These are phyloP conservation scores for Chaetophractus vellerosus DNA, from an alignment of 2,797 vertebrate genomes.

Conservation along the genomic window DNA sequence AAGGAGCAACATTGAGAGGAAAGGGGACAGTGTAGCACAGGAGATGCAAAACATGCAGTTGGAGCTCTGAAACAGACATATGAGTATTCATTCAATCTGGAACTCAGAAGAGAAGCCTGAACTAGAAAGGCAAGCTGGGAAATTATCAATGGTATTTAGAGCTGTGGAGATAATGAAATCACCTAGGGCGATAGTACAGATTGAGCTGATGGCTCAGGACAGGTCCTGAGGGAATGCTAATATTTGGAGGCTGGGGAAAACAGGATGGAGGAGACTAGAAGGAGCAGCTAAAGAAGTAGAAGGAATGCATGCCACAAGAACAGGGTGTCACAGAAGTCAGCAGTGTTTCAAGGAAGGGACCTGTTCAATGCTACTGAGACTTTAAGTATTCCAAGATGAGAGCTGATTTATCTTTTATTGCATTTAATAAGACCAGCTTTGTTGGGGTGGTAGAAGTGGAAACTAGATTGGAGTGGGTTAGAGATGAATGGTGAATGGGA, in stretches of 20 bases:
- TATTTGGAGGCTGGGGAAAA: not conserved
- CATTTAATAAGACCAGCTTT: constrained; percentile 39
- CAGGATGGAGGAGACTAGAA: not conserved
- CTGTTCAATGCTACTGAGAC: not conserved
- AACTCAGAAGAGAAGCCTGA: not conserved
- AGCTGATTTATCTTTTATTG: not conserved
- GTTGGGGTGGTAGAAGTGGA: not conserved
- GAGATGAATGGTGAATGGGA: not conserved
- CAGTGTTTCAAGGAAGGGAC: not conserved
- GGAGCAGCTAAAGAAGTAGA: not conserved
- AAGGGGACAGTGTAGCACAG: not conserved
- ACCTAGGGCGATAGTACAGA: not conserved
- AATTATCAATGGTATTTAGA: not conserved
- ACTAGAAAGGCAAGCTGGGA: constrained; percentile 7
- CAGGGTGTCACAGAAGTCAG: not conserved
- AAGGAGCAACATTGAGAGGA: not conserved
- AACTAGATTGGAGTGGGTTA: not conserved
- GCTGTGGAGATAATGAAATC: not conserved
- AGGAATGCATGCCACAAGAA: too few species aligned
- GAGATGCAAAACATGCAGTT: not conserved
- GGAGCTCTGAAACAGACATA: not conserved
- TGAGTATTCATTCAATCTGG: not conserved
- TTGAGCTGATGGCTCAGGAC: not conserved
- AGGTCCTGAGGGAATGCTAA: not conserved
- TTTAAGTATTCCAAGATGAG: not conserved